phyloP scores from a whole-genome alignment of 2,797 vertebrate species.

The Gymnothorax reevesii region DNA sequence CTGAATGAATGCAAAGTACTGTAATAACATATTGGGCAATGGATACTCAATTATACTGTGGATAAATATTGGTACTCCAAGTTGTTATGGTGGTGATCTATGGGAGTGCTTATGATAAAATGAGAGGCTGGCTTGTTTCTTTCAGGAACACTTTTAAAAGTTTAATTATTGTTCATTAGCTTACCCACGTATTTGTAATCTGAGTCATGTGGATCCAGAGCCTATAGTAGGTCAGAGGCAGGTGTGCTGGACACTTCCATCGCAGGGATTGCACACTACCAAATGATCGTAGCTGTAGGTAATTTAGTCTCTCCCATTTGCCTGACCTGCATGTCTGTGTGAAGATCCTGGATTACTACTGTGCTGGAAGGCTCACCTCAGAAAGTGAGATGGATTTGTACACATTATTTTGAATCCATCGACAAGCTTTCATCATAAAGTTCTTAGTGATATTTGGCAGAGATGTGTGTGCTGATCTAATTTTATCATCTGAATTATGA shows the following conservation, averaged over 20 bases:
- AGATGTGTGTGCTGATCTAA: slow-evolving; percentile 30
- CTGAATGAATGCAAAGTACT: neutral
- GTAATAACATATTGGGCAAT: neutral
- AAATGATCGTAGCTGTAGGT: too few relatives aligned
- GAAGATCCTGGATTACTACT: too few relatives aligned
- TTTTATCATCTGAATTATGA: neutral
- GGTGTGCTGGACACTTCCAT: too few relatives aligned
- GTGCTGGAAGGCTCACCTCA: neutral
- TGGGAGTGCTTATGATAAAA: neutral
- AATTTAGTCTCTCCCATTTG: too few relatives aligned
- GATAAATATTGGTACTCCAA: neutral
- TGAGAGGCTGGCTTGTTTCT: neutral
- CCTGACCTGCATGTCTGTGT: too few relatives aligned
- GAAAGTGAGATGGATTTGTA: neutral
- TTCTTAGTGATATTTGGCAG: slow-evolving; percentile 60
- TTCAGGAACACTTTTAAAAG: neutral
- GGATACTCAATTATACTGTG: too few relatives aligned
- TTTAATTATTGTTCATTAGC: neutral
- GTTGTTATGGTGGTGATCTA: neutral
- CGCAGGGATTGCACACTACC: too few relatives aligned
- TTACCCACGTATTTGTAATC: too few relatives aligned
- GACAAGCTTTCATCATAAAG: slow-evolving; percentile 25
- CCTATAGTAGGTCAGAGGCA: too few relatives aligned
- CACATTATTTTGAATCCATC: neutral
- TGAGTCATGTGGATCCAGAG: too few relatives aligned